A percentile compares a stretch with the other conserved stretches of the same genome.
These are phyloP conservation scores for Athetis lepigone DNA, from an alignment of 2,888 invertebrate species.

Conservation along the genomic window DNA sequence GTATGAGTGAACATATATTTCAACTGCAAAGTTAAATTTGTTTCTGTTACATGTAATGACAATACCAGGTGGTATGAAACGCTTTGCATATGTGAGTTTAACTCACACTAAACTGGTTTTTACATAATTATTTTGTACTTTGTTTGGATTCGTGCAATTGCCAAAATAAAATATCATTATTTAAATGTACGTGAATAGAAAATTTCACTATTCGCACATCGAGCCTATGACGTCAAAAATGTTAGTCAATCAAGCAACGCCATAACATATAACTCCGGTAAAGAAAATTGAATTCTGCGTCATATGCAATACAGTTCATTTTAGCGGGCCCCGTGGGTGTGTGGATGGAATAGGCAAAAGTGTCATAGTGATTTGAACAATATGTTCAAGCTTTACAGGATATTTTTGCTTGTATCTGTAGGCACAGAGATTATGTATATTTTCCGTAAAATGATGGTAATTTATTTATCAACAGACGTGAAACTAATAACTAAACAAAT, in stretches of 20 bases:
- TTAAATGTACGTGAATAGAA: constrained; percentile 10
- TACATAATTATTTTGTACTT: neutral
- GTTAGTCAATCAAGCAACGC: neutral
- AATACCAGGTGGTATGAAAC: no score
- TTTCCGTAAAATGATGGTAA: neutral
- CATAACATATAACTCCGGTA: neutral
- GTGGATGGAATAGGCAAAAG: constrained; percentile 25
- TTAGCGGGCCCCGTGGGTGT: neutral
- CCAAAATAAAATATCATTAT: constrained; percentile 27
- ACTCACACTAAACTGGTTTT: no score
- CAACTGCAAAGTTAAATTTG: no score
- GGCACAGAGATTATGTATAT: neutral
- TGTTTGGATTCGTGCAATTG: constrained; percentile 18
- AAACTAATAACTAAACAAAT: no score
- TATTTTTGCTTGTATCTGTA: constrained; percentile 36
- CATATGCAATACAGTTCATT: neutral
- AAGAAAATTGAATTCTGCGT: neutral
- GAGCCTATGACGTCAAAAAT: constrained; percentile 41
- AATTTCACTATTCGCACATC: constrained; percentile 44
- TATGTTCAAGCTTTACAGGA: constrained; percentile 14
- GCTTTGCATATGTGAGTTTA: no score
- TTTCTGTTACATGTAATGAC: no score
- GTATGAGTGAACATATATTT: no score
- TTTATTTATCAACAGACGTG: no score
- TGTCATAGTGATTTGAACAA: constrained; percentile 36